These are phyloP conservation scores for Staurois parvus DNA, from an alignment of 2,797 vertebrate genomes.

Conservation along the genomic window DNA sequence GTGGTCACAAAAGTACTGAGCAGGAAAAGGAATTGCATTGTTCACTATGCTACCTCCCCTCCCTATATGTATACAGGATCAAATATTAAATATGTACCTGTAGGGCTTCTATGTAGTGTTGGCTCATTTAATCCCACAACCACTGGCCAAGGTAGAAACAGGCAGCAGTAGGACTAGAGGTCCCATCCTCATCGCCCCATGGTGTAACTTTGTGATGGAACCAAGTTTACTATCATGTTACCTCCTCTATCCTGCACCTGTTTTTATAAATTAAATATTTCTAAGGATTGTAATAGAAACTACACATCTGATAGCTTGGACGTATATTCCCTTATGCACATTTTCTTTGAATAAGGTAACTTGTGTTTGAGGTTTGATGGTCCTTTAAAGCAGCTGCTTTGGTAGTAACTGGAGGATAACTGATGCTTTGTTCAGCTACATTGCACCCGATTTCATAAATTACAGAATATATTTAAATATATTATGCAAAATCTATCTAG, in stretches of 20 bases:
- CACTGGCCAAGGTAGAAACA: background rate
- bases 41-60: background rate
- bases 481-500: conserved; percentile 18
- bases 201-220: background rate
- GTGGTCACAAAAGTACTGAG: background rate
- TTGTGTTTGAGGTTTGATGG: conserved; percentile 1
- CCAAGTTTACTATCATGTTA: background rate
- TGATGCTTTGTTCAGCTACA: background rate
- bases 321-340: background rate
- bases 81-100: no score
- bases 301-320: background rate
- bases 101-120: no score
- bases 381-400: conserved; percentile 16
- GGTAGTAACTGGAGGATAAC: conserved; percentile 7
- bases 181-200: background rate
- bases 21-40: background rate
- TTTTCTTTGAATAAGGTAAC: background rate
- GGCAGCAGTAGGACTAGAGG: background rate
- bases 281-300: background rate
- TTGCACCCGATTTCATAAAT: conserved; percentile 19
- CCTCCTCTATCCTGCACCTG: background rate
- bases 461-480: conserved; percentile 39
- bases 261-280: background rate
- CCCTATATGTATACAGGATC: background rate
- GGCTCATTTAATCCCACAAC: background rate